Evolutionary conservation across 1,140 invertebrate species (phyloP), one percentile per base, ranked within the genome.

Genomic region (Drosophila tropicalis): DNA sequence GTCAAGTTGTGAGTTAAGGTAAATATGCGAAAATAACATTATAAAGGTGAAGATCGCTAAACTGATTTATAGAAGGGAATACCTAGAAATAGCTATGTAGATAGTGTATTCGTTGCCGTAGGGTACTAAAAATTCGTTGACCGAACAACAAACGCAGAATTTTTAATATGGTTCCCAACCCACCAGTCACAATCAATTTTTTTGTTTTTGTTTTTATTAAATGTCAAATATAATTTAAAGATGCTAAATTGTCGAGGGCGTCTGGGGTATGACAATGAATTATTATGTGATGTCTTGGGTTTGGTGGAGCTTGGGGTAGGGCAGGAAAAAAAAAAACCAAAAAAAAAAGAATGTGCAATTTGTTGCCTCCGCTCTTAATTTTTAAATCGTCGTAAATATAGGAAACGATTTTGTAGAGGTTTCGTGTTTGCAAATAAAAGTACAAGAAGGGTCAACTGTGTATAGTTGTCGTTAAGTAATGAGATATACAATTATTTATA

Each of bases 211-310:
- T 77, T 77, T 66, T 77, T 77, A 77, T 79, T 71, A 69, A 76
- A 72, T 83, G 81, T 83, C 81, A 83, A 84, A 83, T 72, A 79
- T 71, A 76, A 84, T 79, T 83, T 76, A 76, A 58, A 72, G 47
- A 70, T 68, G 72, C 69, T 68, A 76, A 83, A 76, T 76, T 84
- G 81, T 47, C 54, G 72, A 40, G 40, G 65, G 64, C 71, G 70
- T 66, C 41, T 66, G 51, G 13, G 15, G 22, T 34, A 36, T 47
- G 34, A 15, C 40, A 65, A 65, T 73, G 63, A 81, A 66, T 67
- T 74, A 82, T 60, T 74, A 22, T 19, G 4, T 51, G 19, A 51
- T 76, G 67, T 57, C 40, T n/a, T 41, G 39, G 44, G 19, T 32
- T 58, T 40, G 55, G 19, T 51, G 44, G 44, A 9, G 19, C 19